A percentile compares a stretch with the other conserved stretches of the same genome.
Conservation (phyloP, 2,113 vertebrate genomes). For the Polypterus bichir region DNA sequence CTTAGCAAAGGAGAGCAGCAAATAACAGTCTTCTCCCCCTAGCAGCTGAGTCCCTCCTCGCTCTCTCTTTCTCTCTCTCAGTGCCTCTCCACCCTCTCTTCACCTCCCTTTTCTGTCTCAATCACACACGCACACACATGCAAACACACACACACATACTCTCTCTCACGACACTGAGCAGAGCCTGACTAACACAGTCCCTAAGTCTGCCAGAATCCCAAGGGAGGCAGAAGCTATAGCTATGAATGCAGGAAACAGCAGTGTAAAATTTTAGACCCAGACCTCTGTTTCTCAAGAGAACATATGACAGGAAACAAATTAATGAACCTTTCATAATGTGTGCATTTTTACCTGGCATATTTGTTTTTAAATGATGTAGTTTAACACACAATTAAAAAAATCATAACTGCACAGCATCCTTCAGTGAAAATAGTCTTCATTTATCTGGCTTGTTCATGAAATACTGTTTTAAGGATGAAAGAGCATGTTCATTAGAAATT, state of each 20-base stretch:
- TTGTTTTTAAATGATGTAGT: too few relatives aligned
- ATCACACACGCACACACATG: not conserved
- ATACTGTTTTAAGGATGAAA: too few relatives aligned
- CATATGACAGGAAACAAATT: slow-evolving; percentile 32
- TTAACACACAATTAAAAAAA: too few relatives aligned
- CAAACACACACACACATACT: slow-evolving; percentile 20
- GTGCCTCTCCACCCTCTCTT: slow-evolving; percentile 17
- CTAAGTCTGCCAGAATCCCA: slow-evolving; percentile 50
- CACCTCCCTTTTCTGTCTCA: not conserved
- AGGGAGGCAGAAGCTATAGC: slow-evolving; percentile 29
- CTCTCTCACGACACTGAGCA: slow-evolving; percentile 10
- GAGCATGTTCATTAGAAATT: too few relatives aligned
- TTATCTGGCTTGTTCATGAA: too few relatives aligned
- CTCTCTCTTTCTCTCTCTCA: slow-evolving; percentile 23
- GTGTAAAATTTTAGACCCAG: slow-evolving; percentile 35
- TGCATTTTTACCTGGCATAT: too few relatives aligned
- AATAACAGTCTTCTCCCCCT: slow-evolving; percentile 33
- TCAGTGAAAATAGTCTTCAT: too few relatives aligned
- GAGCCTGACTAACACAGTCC: slow-evolving; percentile 35
- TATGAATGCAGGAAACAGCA: slow-evolving; percentile 44
- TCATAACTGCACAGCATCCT: too few relatives aligned
- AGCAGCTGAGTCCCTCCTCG: slow-evolving; percentile 49
- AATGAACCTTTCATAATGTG: slow-evolving; percentile 23
- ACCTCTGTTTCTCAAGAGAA: slow-evolving; percentile 26
- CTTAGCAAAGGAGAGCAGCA: slow-evolving; percentile 57